Conservation (phyloP, 2,113 vertebrate genomes). For the Dinomys branickii region DNA sequence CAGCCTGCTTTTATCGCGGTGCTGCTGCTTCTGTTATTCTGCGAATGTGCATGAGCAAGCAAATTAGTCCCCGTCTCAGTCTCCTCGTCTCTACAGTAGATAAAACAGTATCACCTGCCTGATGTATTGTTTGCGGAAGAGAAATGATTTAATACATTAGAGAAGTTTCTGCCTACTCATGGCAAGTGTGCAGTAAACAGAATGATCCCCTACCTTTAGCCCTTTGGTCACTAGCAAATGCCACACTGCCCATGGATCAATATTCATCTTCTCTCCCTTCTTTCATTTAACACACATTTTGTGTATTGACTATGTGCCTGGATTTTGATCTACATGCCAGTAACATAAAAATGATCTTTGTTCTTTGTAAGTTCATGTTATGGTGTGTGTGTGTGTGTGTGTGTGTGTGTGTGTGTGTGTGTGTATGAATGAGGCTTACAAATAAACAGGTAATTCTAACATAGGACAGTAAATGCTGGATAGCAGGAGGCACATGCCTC, state of each 20-base stretch:
- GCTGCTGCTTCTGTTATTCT: neutral
- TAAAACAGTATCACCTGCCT: neutral
- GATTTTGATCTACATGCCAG: neutral
- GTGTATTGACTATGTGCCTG: neutral
- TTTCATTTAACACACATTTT: neutral
- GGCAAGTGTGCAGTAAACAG: neutral
- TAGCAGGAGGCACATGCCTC: neutral
- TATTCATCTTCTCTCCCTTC: neutral
- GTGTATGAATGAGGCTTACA: neutral
- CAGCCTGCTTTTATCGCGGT: neutral
- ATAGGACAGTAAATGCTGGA: neutral
- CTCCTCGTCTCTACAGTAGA: neutral
- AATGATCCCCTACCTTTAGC: neutral
- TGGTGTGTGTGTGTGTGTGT: neutral
- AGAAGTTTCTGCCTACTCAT: neutral
- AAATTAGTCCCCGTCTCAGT: neutral
- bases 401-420: accelerated
- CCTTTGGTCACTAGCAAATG: neutral
- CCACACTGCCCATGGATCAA: neutral
- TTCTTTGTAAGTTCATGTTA: neutral
- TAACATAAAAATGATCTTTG: neutral
- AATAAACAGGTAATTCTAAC: neutral
- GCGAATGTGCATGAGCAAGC: neutral
- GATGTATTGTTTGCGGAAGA: neutral
- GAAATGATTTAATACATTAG: neutral